Evolutionary conservation across 2,113 vertebrate species (phyloP).

Genomic region (Eira barbara): DNA sequence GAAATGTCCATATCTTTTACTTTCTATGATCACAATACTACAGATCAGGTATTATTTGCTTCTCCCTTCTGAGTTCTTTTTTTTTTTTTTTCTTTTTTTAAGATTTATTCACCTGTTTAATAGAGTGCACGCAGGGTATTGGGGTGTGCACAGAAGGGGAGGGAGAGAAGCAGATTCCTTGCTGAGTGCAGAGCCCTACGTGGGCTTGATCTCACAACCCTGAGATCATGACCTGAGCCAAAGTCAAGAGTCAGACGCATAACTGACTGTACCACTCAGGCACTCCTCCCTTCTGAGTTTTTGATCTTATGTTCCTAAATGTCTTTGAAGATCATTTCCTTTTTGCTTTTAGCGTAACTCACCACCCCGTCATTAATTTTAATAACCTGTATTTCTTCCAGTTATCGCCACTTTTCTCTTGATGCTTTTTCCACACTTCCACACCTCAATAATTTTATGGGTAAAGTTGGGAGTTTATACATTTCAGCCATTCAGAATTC

Average conservation of each 20-base stretch:
- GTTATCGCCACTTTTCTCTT: neutral
- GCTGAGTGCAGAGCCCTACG: neutral
- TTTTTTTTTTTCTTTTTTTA: too few relatives aligned
- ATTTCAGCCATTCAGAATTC: neutral
- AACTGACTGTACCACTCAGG: too few relatives aligned
- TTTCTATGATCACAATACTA: neutral
- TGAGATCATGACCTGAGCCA: too few relatives aligned
- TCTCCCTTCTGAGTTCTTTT: neutral
- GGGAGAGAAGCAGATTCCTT: neutral
- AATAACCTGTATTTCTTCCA: neutral
- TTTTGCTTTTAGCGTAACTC: neutral
- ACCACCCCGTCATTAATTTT: neutral
- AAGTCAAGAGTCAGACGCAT: too few relatives aligned
- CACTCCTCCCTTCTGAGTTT: neutral
- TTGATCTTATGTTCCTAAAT: neutral
- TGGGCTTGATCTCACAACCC: neutral
- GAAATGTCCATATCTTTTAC: neutral
- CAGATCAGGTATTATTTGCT: neutral
- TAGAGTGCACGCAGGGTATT: neutral
- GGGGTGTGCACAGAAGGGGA: neutral
- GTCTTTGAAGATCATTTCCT: neutral
- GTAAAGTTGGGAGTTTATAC: neutral
- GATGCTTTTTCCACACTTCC: neutral
- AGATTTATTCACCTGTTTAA: neutral
- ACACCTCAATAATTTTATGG: neutral